phyloP scores from a whole-genome alignment of 2,797 vertebrate species.

The Falco peregrinus region DNA sequence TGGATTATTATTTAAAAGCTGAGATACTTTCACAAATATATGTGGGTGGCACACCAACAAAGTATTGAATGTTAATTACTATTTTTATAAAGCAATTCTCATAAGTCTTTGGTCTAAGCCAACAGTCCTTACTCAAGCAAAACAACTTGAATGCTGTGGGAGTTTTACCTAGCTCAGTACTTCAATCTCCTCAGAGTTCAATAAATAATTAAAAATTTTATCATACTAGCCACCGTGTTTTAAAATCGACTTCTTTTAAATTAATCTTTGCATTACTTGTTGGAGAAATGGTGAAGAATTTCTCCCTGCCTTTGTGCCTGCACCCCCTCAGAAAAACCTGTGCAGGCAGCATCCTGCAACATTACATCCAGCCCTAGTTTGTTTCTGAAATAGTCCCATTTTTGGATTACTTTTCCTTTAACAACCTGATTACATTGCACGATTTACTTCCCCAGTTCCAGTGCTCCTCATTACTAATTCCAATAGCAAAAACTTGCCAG shows the following conservation, averaged over 20 bases:
- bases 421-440: slow-evolving; percentile 12
- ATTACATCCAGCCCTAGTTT: neutral
- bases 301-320: neutral
- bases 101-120: slow-evolving; percentile 17
- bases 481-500: slow-evolving; percentile 63
- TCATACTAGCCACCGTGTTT: slow-evolving; percentile 18
- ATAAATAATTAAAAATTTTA: slow-evolving; percentile 58
- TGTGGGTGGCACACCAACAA: neutral
- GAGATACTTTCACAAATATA: neutral
- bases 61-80: slow-evolving; percentile 43
- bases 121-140: slow-evolving; percentile 43
- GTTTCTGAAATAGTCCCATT: slow-evolving; percentile 30
- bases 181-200: slow-evolving; percentile 35
- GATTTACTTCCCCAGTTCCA: slow-evolving; percentile 54
- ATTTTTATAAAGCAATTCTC: slow-evolving; percentile 38
- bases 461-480: slow-evolving; percentile 68
- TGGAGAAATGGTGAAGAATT: neutral
- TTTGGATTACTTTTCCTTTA: slow-evolving; percentile 23
- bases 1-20: slow-evolving; percentile 5
- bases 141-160: slow-evolving; percentile 27
- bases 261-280: neutral
- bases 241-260: slow-evolving; percentile 40
- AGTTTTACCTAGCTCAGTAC: slow-evolving; percentile 52
- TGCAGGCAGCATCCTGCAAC: neutral
- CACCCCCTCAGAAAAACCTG: slow-evolving; percentile 1